Percentiles rank a stretch among this genome's conserved stretches.
Evolutionary conservation across 2,113 vertebrate species (phyloP).

Genomic region (Saguinus imperator): DNA sequence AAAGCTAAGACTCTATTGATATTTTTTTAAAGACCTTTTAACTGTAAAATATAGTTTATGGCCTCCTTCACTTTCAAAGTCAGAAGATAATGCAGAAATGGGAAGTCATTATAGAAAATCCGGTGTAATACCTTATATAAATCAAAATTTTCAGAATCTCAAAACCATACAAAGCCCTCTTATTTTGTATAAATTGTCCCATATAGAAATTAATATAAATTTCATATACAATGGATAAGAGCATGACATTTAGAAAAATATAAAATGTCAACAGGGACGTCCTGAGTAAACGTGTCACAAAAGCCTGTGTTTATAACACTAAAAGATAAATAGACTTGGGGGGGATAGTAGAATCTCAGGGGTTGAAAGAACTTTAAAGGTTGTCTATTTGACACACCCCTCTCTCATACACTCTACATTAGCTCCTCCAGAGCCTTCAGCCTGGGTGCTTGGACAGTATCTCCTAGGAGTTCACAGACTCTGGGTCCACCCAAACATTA

Average conservation of each 20-base stretch:
- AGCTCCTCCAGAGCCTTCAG: background rate
- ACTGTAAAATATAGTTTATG: background rate
- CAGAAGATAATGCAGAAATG: background rate
- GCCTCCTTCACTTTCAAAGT: background rate
- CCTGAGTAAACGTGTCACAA: slow-evolving; percentile 1
- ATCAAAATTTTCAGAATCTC: slow-evolving; percentile 8
- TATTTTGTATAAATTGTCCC: background rate
- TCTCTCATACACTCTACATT: background rate
- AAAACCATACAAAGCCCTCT: background rate
- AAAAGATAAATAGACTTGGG: background rate
- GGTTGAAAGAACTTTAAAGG: slow-evolving; percentile 38
- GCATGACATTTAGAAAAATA: slow-evolving; percentile 56
- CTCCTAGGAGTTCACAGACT: background rate
- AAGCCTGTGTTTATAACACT: slow-evolving; percentile 29
- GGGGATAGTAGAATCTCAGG: slow-evolving; percentile 4
- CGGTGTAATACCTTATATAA: background rate
- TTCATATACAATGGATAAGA: slow-evolving; percentile 41
- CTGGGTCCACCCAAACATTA: background rate
- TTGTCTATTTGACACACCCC: background rate
- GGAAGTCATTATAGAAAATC: background rate
- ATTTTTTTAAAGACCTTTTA: background rate
- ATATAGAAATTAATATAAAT: slow-evolving; percentile 1
- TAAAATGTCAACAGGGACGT: slow-evolving; percentile 48
- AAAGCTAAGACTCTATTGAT: background rate
- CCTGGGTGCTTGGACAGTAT: background rate